Evolutionary conservation across 2,797 vertebrate genomes (phyloP).

Genomic region (Notamacropus eugenii): DNA sequence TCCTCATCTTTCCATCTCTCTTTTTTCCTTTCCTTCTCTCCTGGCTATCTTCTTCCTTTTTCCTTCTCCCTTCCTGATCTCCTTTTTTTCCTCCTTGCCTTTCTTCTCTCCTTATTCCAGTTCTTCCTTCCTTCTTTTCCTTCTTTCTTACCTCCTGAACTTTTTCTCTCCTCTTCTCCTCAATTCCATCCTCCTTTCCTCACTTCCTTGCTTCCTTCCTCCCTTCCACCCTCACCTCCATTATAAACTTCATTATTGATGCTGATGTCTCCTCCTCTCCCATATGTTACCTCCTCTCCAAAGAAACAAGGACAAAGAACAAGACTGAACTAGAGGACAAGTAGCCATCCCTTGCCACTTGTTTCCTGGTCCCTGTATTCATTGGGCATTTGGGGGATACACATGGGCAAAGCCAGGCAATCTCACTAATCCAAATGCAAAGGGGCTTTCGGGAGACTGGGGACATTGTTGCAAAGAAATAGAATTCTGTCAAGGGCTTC

Average conservation of each 20-base stretch:
- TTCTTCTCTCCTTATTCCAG: neutral
- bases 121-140: neutral
- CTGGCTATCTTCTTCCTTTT: neutral
- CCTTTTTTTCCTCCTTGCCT: neutral
- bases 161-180: neutral
- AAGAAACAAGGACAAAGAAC: constrained; percentile 14
- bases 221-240: neutral
- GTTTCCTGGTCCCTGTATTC: constrained; percentile 27
- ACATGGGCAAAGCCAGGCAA: constrained; percentile 21
- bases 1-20: neutral
- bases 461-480: constrained; percentile 59
- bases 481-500: constrained; percentile 49
- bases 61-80: neutral
- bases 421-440: constrained; percentile 65
- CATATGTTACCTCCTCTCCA: neutral
- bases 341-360: neutral
- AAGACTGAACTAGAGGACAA: neutral
- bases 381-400: constrained; percentile 39
- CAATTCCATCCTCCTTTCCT: neutral
- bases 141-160: neutral
- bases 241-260: neutral
- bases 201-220: neutral
- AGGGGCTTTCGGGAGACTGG: constrained; percentile 20
- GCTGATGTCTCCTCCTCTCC: neutral
- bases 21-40: neutral